Conservation (phyloP, 1,140 invertebrate species). For the Anoplophora glabripennis region DNA sequence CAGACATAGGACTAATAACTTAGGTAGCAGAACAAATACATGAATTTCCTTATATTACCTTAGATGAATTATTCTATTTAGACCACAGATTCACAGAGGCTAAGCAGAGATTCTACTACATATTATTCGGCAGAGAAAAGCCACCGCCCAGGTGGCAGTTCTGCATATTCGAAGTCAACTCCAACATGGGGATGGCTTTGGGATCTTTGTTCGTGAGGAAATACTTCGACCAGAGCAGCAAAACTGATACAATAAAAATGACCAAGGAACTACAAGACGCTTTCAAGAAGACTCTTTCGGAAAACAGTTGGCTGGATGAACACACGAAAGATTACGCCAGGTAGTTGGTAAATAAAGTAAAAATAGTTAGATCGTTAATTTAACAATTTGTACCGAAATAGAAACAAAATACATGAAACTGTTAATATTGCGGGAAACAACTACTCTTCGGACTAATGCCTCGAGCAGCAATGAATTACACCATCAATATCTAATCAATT, state of each 20-base stretch:
- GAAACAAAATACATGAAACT: no score
- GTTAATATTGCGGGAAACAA: no score
- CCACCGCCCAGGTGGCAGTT: conserved; percentile 76
- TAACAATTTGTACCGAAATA: no score
- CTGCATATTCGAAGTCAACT: conserved; percentile 79
- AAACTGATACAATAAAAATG: conserved; percentile 79
- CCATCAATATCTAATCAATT: no score
- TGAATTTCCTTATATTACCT: neutral
- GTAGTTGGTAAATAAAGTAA: no score
- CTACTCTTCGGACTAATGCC: no score
- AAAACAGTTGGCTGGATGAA: conserved; percentile 79
- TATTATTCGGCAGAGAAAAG: conserved; percentile 70
- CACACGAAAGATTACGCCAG: conserved; percentile 65
- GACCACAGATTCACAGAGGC: conserved; percentile 62
- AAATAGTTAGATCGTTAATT: no score
- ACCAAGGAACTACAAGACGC: conserved; percentile 77
- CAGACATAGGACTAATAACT: conserved; percentile 78
- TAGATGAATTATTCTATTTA: conserved; percentile 6
- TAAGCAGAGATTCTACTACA: conserved; percentile 68
- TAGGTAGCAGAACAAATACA: conserved; percentile 55
- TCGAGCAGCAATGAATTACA: no score
- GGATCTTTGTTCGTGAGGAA: conserved; percentile 83
- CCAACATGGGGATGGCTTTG: conserved; percentile 79
- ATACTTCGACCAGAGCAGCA: conserved; percentile 82
- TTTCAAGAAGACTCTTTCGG: conserved; percentile 65